These are phyloP conservation scores for Sarcoramphus papa DNA, from an alignment of 2,797 vertebrate genomes.

Conservation along the genomic window DNA sequence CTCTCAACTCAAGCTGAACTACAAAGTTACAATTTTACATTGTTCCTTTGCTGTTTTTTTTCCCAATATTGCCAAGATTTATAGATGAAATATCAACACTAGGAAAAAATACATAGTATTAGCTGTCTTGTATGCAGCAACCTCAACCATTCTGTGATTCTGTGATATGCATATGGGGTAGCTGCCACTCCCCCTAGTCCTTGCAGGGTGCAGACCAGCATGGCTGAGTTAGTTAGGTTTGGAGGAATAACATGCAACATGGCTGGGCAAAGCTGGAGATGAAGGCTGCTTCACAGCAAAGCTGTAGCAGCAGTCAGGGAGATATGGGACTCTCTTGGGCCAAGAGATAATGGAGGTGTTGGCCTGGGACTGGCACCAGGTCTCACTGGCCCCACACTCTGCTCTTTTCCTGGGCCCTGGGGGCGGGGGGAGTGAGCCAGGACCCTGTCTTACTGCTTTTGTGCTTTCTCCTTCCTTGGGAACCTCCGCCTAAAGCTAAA, in stretches of 20 bases:
- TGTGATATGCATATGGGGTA: too few relatives aligned
- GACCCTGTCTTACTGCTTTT: background rate
- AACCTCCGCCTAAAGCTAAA: background rate
- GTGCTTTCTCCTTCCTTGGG: background rate
- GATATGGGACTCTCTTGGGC: background rate
- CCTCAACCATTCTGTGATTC: background rate
- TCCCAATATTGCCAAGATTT: background rate
- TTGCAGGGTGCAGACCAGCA: background rate
- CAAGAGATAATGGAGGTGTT: background rate
- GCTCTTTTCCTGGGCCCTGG: background rate
- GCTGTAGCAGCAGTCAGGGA: background rate
- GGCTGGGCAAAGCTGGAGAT: background rate
- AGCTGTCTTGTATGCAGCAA: background rate
- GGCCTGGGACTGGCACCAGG: background rate
- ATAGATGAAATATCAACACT: background rate
- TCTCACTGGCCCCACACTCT: background rate
- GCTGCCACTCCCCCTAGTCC: background rate
- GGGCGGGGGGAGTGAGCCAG: background rate
- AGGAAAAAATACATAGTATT: background rate
- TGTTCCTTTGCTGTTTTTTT: background rate
- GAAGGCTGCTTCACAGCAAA: background rate
- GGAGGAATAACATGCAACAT: background rate
- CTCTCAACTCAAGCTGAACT: background rate
- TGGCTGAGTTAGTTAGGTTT: background rate
- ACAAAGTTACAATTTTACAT: background rate